Evolutionary conservation across 2,888 invertebrate genomes (phyloP).

Genomic region (Lapara coniferarum): DNA sequence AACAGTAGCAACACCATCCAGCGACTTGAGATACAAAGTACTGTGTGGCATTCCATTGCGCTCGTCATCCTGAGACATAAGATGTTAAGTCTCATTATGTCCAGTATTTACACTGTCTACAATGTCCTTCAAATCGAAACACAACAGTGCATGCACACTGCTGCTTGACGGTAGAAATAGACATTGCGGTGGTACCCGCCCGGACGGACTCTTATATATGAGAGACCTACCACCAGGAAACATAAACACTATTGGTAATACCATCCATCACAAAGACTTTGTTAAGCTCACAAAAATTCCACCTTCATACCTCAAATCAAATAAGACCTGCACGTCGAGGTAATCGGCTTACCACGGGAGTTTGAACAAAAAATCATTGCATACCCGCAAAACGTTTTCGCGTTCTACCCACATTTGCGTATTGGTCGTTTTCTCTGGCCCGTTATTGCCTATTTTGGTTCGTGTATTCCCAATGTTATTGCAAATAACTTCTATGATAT

Average conservation of each 20-base stretch:
- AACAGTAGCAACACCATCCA: too few species aligned
- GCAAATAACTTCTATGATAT: conserved; percentile 18
- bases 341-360: conserved; percentile 13
- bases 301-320: not conserved
- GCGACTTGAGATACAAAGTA: too few species aligned
- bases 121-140: too few species aligned
- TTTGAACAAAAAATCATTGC: conserved; percentile 7
- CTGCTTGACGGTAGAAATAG: too few species aligned
- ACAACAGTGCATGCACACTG: too few species aligned
- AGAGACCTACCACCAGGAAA: too few species aligned
- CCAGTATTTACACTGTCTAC: too few species aligned
- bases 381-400: conserved; percentile 13
- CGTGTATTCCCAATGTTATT: conserved; percentile 16
- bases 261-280: not conserved
- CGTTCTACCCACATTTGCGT: not conserved
- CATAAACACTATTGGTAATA: not conserved
- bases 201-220: too few species aligned
- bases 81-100: too few species aligned
- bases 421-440: not conserved
- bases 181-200: too few species aligned
- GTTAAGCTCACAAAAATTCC: not conserved
- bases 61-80: too few species aligned
- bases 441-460: conserved; percentile 12
- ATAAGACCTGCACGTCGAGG: not conserved
- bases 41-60: too few species aligned